These are phyloP conservation scores for Drosophila setosimentum DNA, from an alignment of 2,888 invertebrate genomes.

Conservation along the genomic window DNA sequence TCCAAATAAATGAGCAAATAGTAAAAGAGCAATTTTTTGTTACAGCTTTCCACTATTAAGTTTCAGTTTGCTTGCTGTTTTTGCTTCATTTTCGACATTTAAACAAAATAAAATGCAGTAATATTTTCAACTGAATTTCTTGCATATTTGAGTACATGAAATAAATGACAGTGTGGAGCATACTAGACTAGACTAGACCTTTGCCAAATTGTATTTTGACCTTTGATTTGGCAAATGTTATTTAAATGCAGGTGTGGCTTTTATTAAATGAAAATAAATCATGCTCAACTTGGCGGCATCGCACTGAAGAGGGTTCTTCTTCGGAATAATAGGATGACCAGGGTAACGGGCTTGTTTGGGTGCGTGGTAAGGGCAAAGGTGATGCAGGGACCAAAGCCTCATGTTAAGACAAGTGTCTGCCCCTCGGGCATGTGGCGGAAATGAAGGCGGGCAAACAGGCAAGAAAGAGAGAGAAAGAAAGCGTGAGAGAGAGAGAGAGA, in stretches of 20 bases:
- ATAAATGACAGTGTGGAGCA: background rate
- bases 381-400: constrained; percentile 28
- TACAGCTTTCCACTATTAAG: background rate
- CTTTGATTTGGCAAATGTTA: constrained; percentile 17
- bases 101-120: background rate
- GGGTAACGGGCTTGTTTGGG: background rate
- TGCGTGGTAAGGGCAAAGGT: constrained; percentile 7
- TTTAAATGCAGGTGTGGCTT: constrained; percentile 48
- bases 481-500: background rate
- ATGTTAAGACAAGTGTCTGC: constrained; percentile 70
- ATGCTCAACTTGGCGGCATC: constrained; percentile 61
- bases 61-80: background rate
- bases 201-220: background rate
- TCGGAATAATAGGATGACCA: constrained; percentile 12
- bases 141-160: background rate
- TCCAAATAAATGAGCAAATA: background rate
- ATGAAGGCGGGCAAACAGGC: constrained; percentile 30
- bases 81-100: background rate
- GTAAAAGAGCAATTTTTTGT: background rate
- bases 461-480: background rate
- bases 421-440: constrained; percentile 46
- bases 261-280: constrained; percentile 69
- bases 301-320: constrained; percentile 62
- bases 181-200: background rate
- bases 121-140: background rate